Percentiles rank a stretch among this genome's conserved stretches.
These are phyloP conservation scores for Cordilura impudica DNA, from an alignment of 2,888 invertebrate species.

Conservation along the genomic window DNA sequence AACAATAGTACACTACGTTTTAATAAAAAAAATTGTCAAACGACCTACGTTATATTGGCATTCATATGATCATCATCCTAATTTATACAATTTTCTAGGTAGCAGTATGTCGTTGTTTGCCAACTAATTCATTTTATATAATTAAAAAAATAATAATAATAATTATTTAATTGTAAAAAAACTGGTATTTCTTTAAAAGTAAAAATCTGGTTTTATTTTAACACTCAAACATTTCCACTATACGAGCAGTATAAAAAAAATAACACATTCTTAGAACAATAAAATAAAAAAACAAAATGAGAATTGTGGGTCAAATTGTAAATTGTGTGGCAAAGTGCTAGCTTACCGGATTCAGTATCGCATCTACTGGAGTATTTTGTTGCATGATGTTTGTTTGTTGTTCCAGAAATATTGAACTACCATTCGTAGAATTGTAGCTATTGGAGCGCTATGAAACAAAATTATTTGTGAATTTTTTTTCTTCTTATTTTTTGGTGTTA, in stretches of 20 bases:
- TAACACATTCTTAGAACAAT: background rate
- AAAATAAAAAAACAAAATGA: background rate
- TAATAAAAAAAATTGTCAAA: no score
- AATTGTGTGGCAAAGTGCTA: background rate
- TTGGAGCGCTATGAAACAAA: conserved; percentile 70
- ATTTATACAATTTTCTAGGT: background rate
- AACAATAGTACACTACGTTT: no score
- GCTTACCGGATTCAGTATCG: conserved; percentile 75
- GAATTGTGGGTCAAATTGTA: background rate
- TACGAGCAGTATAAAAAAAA: background rate
- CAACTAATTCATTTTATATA: background rate
- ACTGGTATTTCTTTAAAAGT: conserved; percentile 31
- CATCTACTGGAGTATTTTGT: conserved; percentile 71
- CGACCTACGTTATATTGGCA: no score
- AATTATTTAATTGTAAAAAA: conserved; percentile 53
- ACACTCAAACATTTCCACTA: background rate
- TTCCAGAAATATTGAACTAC: conserved; percentile 68
- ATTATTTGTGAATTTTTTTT: conserved; percentile 22
- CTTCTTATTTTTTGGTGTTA: conserved; percentile 1
- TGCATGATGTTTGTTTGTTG: conserved; percentile 67
- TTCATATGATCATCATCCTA: no score
- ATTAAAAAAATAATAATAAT: conserved; percentile 13
- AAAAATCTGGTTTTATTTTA: background rate
- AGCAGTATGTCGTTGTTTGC: conserved; percentile 1
- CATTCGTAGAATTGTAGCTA: conserved; percentile 72